A percentile compares a stretch with the other conserved stretches of the same genome.
phyloP scores from a whole-genome alignment of 2,797 vertebrate species.

The Sebastes trivittatus region DNA sequence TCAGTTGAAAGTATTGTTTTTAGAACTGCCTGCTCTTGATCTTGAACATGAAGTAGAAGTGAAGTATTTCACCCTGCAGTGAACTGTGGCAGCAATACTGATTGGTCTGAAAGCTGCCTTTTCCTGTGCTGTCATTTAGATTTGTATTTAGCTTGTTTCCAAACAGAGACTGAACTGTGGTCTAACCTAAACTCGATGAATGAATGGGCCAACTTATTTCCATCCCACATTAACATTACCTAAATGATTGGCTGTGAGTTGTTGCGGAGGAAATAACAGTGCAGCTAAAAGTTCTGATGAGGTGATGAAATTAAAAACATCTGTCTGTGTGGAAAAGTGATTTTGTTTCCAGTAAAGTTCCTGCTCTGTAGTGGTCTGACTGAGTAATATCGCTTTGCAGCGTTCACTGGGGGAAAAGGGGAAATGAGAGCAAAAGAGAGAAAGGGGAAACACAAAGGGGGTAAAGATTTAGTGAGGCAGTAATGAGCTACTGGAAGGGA shows the following conservation, averaged over 20 bases:
- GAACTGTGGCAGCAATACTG: neutral
- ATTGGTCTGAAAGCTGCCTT: slow-evolving; percentile 2
- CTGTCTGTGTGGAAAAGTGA: slow-evolving; percentile 29
- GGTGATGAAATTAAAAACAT: slow-evolving; percentile 54
- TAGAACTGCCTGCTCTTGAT: neutral
- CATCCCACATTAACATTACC: slow-evolving; percentile 8
- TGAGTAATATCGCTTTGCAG: slow-evolving; percentile 40
- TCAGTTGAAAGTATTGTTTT: neutral
- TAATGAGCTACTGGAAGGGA: slow-evolving; percentile 62
- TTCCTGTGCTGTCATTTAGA: slow-evolving; percentile 13
- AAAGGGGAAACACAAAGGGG: slow-evolving; percentile 50
- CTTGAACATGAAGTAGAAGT: neutral
- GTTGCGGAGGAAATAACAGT: slow-evolving; percentile 30
- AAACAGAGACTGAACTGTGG: neutral
- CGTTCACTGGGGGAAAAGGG: slow-evolving; percentile 11
- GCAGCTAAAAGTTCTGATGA: slow-evolving; percentile 31
- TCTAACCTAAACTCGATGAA: slow-evolving; percentile 19
- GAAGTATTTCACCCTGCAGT: slow-evolving; percentile 13
- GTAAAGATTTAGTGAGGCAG: slow-evolving; percentile 61
- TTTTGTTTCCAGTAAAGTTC: slow-evolving; percentile 17
- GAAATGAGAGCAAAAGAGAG: slow-evolving; percentile 56
- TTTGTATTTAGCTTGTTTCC: neutral
- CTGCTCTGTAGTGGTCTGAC: slow-evolving; percentile 22
- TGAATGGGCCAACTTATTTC: slow-evolving; percentile 22
- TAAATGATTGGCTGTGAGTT: slow-evolving; percentile 17